Conservation (phyloP, 1,140 invertebrate genomes). For the Macrostomum lignano region DNA sequence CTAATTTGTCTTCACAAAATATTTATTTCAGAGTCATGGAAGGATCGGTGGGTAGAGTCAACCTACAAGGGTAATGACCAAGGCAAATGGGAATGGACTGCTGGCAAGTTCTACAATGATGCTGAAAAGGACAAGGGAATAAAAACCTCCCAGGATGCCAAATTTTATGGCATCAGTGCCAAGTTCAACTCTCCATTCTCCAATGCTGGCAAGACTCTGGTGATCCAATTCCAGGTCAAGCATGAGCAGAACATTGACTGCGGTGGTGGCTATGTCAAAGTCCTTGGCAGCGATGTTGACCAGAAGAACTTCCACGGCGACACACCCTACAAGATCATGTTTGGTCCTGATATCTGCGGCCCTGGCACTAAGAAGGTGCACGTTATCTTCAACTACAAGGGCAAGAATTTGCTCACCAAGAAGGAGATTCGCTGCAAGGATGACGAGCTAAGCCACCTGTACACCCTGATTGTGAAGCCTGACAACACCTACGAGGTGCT, state of each 20-base stretch:
- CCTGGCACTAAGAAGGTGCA: conserved; percentile 94
- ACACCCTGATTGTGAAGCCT: conserved; percentile 72
- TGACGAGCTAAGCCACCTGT: conserved; percentile 43
- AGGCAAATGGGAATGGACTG: conserved; percentile 4
- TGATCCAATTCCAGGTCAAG: conserved; percentile 77
- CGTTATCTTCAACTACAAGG: conserved; percentile 95
- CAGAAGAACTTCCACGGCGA: conserved; percentile 82
- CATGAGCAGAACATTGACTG: conserved; percentile 99
- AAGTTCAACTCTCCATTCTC: conserved; percentile 63
- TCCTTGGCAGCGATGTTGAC: conserved; percentile 64
- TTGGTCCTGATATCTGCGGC: conserved; percentile 94
- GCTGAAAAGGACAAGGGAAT: conserved; percentile 4
- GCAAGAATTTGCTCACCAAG: conserved; percentile 82
- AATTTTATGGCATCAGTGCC: conserved; percentile 51
- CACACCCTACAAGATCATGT: conserved; percentile 82
- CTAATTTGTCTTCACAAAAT: too few relatives aligned
- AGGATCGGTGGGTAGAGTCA: conserved; percentile 1
- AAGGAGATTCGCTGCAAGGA: conserved; percentile 41
- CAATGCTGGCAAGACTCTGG: conserved; percentile 60
- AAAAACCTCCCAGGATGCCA: conserved; percentile 6
- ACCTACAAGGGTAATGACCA: conserved; percentile 2
- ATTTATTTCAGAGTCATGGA: conserved; percentile 3
- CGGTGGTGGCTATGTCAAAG: conserved; percentile 84
- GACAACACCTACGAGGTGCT: conserved; percentile 79
- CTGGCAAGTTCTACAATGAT: conserved; percentile 2